Evolutionary conservation across 2,888 invertebrate genomes (phyloP), one percentile per base, ranked within the genome.

Genomic region (Cataglyphis livida): DNA sequence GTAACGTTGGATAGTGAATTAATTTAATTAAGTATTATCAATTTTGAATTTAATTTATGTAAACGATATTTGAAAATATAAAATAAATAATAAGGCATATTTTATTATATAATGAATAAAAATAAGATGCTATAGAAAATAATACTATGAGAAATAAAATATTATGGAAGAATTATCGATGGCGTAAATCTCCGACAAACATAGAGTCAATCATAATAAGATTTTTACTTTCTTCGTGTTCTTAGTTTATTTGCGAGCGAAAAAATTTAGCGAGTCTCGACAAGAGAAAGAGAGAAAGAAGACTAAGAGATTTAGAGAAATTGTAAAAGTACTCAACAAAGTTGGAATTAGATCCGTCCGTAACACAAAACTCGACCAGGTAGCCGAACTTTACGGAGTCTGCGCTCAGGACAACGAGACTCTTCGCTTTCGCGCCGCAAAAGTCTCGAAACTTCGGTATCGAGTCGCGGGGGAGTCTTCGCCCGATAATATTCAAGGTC

Each of bases 371-470:
- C 84, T 83, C 38, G 32, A 65, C 32, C 78, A 79, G 82, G 86
- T 82, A 84, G 54, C 66, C 83, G 85, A 88, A 89, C 82, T 89
- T 86, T 73, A 48, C 78, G 21, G 61, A 89, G 84, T 83, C 83
- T 84, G 81, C 84, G 84, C 68, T 51, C 83, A 65, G 84, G 78
- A 89, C 85, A 89, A 89, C 82, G 68, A 83, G 89, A 83, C 84
- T 88, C 89, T 89, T 88, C 88, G 84, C 86, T 88, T 89, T 86
- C 75, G 85, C 84, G 35, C 57, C 76, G 78, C 84, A 82, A 83
- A 87, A 89, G 87, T 89, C 90, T 88, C 84, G 84, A 84, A 90
- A 90, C 82, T 90, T 90, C 74, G 85, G 82, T 89, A 87, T 85
- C 90, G 82, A 85, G 82, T 84, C 87, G 79, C 25, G 65, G 73